Conservation (phyloP, 2,113 vertebrate species). For the Sminthopsis crassicaudata region DNA sequence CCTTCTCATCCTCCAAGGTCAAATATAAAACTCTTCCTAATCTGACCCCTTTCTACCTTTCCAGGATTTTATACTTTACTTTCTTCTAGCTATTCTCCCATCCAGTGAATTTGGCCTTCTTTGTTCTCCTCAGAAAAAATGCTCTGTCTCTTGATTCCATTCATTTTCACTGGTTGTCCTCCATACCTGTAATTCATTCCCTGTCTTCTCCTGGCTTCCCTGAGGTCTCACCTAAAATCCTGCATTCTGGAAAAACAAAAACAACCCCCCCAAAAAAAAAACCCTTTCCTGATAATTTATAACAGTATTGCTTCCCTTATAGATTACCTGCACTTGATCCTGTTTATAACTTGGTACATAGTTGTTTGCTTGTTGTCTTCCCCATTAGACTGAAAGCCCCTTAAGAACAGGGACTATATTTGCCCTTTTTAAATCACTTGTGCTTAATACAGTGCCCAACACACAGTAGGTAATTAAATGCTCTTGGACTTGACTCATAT, state of each 20-base stretch:
- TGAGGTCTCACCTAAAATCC: background rate
- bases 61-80: background rate
- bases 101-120: background rate
- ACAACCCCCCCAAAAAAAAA: background rate
- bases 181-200: background rate
- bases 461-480: background rate
- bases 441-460: background rate
- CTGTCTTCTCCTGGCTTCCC: background rate
- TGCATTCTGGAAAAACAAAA: background rate
- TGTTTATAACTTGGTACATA: background rate
- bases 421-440: background rate
- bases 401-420: background rate
- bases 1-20: background rate
- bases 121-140: background rate
- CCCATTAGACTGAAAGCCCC: background rate
- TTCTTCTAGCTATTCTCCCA: background rate
- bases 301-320: background rate
- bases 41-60: background rate
- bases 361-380: background rate
- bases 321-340: background rate
- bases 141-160: background rate
- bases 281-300: background rate
- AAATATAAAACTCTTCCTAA: background rate
- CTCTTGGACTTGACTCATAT: background rate
- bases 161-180: background rate